Evolutionary conservation across 2,888 invertebrate genomes (phyloP), one percentile per base, ranked within the genome.

Genomic region (Epinotia bilunana): DNA sequence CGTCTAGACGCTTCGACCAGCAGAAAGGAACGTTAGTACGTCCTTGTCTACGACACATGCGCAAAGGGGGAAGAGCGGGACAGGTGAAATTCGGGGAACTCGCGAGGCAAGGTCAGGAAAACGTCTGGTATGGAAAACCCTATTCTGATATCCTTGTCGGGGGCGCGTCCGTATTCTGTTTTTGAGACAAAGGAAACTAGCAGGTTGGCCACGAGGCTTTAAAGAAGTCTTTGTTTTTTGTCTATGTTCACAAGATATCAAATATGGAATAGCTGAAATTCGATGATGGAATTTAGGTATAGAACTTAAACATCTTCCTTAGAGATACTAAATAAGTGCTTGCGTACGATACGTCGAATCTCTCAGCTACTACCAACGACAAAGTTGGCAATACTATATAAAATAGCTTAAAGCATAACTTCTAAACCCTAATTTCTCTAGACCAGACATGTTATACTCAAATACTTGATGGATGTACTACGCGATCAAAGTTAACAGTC

Each of bases 1-100:
- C 86, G 93, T 94, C 93, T 93, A 94, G 93, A 94, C 93, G 86
- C 82, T 92, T 93, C 93, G 93, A 93, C 92, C 93, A 89, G 82
- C 81, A 90, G 89, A 89, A 82, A 7, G 39, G 39, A 83, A 77
- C 77, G 20, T 20, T n/a, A n/a, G 74, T 83, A 79, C 90, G 91
- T 84, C 87, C 77, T 84, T 90, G 88, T 89, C 83, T 88, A 87
- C 87, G 87, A 85, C 88, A 88, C 93, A 91, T 93, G 93, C 93
- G 93, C 92, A 91, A 78, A 81, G 80, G 80, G 84, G 79, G 86
- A 83, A 79, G 82, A 84, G 87, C 82, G 91, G 90, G 91, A 86
- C 82, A 83, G 79, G 79, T 84, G 81, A 84, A 84, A 84, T 80
- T 80, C 85, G 81, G 81, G 81, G 81, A 78, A 80, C 79, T 80